Conservation (phyloP, 2,797 vertebrate genomes). For the Syngnathus acus region DNA sequence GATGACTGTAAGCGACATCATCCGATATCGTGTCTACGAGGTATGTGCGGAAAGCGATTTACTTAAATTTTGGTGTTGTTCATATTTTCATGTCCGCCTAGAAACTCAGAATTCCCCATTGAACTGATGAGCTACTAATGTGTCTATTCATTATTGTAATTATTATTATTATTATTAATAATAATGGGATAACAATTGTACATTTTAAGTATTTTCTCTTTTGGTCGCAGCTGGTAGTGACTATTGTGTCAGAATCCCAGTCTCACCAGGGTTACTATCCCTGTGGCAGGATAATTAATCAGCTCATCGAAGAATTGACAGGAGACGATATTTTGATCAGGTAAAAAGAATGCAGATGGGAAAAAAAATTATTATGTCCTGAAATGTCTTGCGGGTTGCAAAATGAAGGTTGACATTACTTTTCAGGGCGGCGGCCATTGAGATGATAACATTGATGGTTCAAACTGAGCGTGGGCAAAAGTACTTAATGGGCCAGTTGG, state of each 20-base stretch:
- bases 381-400: neutral
- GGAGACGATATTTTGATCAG: conserved; percentile 89
- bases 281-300: conserved; percentile 77
- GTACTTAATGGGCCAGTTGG: conserved; percentile 83
- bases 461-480: conserved; percentile 80
- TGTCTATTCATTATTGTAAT: neutral
- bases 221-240: conserved; percentile 78
- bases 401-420: neutral
- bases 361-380: neutral
- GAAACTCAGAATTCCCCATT: no score
- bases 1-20: conserved; percentile 79
- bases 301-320: conserved; percentile 83
- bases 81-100: no score
- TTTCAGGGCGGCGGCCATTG: conserved; percentile 83
- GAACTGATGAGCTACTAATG: neutral
- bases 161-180: no score
- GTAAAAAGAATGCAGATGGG: conserved; percentile 47
- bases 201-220: neutral
- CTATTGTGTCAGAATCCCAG: conserved; percentile 78
- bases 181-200: neutral
- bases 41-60: conserved; percentile 47
- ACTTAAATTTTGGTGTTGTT: no score
- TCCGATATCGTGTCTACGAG: conserved; percentile 94
- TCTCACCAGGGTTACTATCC: conserved; percentile 84
- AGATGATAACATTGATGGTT: conserved; percentile 86